These are phyloP conservation scores for Nomia melanderi DNA, from an alignment of 1,140 invertebrate species.

Conservation along the genomic window DNA sequence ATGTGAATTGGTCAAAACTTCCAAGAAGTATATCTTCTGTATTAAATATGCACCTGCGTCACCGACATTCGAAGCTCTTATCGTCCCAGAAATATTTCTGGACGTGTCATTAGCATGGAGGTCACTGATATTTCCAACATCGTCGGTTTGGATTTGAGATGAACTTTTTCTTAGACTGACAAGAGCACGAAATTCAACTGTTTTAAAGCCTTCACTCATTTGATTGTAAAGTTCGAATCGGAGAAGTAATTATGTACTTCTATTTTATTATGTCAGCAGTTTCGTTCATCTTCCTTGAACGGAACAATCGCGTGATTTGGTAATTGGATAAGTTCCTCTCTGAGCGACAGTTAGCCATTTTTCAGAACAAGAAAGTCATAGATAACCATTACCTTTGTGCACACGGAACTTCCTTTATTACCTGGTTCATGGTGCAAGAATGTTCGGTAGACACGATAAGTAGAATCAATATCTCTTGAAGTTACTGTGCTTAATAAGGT, in stretches of 20 bases:
- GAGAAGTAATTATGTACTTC: neutral
- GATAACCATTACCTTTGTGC: too few species aligned
- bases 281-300: neutral
- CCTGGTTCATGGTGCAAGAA: too few species aligned
- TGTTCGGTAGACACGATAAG: too few species aligned
- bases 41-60: constrained; percentile 4
- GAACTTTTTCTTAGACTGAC: neutral
- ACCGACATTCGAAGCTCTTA: constrained; percentile 2
- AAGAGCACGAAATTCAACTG: neutral
- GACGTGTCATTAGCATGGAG: neutral
- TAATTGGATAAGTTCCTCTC: neutral
- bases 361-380: neutral
- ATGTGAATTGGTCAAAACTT: constrained; percentile 11
- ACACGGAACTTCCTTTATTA: too few species aligned
- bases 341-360: too few species aligned
- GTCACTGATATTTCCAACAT: neutral
- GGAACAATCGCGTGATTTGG: neutral
- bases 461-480: too few species aligned
- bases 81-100: constrained; percentile 13
- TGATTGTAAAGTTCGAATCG: neutral
- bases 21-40: neutral
- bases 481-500: too few species aligned
- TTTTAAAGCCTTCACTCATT: neutral
- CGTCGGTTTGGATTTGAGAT: neutral
- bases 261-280: neutral